Evolutionary conservation across 1,140 invertebrate species (phyloP), one percentile per base, ranked within the genome.

Genomic region (Bombus difficillimus): DNA sequence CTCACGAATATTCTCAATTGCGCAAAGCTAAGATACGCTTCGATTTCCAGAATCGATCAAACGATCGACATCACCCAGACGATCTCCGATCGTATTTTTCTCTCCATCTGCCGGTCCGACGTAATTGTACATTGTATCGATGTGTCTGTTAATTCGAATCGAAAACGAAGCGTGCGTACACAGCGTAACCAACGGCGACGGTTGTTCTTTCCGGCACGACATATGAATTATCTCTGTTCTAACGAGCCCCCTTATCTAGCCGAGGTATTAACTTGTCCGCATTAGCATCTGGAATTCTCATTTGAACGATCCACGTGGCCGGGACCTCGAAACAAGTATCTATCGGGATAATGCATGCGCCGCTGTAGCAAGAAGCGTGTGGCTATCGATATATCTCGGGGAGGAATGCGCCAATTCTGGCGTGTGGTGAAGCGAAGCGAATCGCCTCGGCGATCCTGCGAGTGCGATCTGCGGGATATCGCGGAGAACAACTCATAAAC

Each of bases 221-320:
- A 22, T 34, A 71, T 74, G 75, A 89, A 79, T 86, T 83, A 80
- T 85, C 86, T 57, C 22, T 32, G 53, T 43, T 75, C 53, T 62
- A 86, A 82, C 76, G 71, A 69, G 83, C 32, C 28, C 41, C 69
- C 75, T 89, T 89, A 89, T 89, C 83, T 72, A 10, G 22, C 13
- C 68, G 37, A 72, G 76, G n/a, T 86, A 89, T 89, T 81, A 86
- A 81, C 84, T 83, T 83, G 87, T 86, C 83, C 64, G 88, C 87
- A 82, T 89, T 78, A 86, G 73, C 89, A 75, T 87, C 66, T 81
- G 81, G 85, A 80, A 73, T 83, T 89, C 53, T 72, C 37, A 57
- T 83, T 86, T 41, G 71, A 66, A 43, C 62, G 75, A 73, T 76
- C 43, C 72, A 37, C 75, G 57, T 62, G 83, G 72, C 68, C 57